Conservation (phyloP, 2,888 invertebrate genomes). For the Calliphora vomitoria region DNA sequence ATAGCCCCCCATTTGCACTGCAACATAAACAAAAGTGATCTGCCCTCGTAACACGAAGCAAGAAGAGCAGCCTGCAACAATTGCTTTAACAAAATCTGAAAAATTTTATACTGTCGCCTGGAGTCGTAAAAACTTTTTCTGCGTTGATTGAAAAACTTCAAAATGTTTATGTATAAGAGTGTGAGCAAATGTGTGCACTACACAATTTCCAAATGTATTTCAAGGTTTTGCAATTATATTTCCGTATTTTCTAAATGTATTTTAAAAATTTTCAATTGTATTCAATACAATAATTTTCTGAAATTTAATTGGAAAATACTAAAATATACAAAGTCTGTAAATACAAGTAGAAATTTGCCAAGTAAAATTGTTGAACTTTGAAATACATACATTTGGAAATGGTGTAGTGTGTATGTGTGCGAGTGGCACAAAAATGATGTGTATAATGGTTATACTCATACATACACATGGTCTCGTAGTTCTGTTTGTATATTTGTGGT, state of each 20-base stretch:
- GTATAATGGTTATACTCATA: constrained; percentile 33
- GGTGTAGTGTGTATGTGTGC: not conserved
- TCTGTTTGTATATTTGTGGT: constrained; percentile 33
- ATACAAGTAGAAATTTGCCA: no score
- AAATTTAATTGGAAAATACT: no score
- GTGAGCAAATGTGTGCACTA: not conserved
- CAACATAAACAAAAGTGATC: not conserved
- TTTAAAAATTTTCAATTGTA: no score
- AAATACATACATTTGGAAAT: no score
- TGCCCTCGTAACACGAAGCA: not conserved
- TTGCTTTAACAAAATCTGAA: constrained; percentile 48
- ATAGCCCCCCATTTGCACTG: no score
- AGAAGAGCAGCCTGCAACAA: constrained; percentile 50
- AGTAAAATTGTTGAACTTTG: no score
- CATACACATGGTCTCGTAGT: not conserved
- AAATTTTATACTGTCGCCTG: constrained; percentile 66
- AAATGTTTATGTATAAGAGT: constrained; percentile 39
- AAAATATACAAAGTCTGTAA: no score
- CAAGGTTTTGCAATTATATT: no score
- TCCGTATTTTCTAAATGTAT: no score
- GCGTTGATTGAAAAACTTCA: constrained; percentile 74
- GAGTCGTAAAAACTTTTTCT: constrained; percentile 71
- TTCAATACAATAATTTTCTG: no score
- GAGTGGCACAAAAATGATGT: constrained; percentile 23
- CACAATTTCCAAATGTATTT: no score